Evolutionary conservation across 2,888 invertebrate genomes (phyloP).

Genomic region (Digitonthophagus gazella): DNA sequence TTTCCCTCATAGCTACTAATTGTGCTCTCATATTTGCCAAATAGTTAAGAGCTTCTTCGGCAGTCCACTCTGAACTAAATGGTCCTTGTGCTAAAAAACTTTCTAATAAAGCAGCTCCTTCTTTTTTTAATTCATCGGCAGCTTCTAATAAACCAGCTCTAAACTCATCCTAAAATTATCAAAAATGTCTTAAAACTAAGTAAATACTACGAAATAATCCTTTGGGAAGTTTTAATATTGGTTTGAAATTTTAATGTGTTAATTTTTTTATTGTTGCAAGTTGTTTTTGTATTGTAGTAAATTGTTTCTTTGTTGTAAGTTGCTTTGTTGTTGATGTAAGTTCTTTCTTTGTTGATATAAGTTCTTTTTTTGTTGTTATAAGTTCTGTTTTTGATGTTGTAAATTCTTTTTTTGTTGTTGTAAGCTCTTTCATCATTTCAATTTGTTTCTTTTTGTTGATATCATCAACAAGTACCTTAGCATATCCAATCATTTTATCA

Average conservation of each 20-base stretch:
- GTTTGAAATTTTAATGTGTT: too few relatives aligned
- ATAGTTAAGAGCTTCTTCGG: constrained; percentile 58
- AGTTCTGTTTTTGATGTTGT: too few relatives aligned
- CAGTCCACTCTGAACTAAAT: constrained; percentile 57
- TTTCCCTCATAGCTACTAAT: constrained; percentile 59
- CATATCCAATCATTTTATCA: constrained; percentile 69
- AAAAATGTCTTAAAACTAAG: constrained; percentile 1
- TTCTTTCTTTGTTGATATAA: too few relatives aligned
- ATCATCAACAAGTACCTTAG: constrained; percentile 56
- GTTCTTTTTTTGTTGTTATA: too few relatives aligned
- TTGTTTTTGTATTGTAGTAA: too few relatives aligned
- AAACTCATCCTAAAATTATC: constrained; percentile 58
- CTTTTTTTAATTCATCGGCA: constrained; percentile 70
- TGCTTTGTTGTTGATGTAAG: too few relatives aligned
- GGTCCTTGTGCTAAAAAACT: constrained; percentile 70
- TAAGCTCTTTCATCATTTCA: constrained; percentile 2
- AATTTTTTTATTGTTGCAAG: background rate
- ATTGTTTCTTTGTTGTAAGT: too few relatives aligned
- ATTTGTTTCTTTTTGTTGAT: too few relatives aligned
- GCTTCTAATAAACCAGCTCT: constrained; percentile 69
- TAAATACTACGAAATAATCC: background rate
- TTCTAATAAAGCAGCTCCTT: constrained; percentile 65
- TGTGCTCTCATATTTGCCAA: constrained; percentile 57
- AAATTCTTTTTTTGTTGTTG: constrained; percentile 1
- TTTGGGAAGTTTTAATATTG: too few relatives aligned